A percentile compares a stretch with the other conserved stretches of the same genome.
Conservation (phyloP, 2,888 invertebrate species). For the Eristalis arbustorum region DNA sequence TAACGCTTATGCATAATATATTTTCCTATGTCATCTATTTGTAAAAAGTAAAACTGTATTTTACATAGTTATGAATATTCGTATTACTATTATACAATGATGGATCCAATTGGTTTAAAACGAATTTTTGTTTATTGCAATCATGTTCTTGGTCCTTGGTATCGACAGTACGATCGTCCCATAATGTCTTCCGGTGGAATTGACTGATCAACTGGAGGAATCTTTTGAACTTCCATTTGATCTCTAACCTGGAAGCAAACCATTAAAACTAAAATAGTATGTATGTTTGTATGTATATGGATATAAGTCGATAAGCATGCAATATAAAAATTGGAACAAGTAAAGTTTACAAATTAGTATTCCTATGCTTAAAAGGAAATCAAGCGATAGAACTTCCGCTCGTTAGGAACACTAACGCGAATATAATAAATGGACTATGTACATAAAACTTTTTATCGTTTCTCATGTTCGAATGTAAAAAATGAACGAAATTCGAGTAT, state of each 20-base stretch:
- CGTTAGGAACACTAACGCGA: no score
- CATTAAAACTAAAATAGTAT: not conserved
- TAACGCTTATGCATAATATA: not conserved
- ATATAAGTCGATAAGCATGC: not conserved
- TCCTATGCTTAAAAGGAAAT: no score
- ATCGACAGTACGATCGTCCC: constrained; percentile 83
- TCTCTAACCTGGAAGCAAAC: constrained; percentile 81
- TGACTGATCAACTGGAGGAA: constrained; percentile 83
- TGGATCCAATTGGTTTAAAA: constrained; percentile 18
- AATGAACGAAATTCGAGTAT: no score
- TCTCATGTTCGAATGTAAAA: no score
- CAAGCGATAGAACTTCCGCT: no score
- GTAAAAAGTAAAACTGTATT: constrained; percentile 13
- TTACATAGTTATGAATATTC: constrained; percentile 31
- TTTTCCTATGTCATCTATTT: not conserved
- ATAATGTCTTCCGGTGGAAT: constrained; percentile 83
- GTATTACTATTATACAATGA: constrained; percentile 44
- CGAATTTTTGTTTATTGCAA: constrained; percentile 71
- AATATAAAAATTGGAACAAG: no score
- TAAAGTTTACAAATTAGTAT: no score
- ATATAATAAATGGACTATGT: no score
- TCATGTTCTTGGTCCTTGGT: constrained; percentile 81
- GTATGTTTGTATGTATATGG: not conserved
- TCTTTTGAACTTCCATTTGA: constrained; percentile 82
- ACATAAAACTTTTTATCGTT: no score